These are phyloP conservation scores for Drosophila heteroneura DNA, from an alignment of 2,888 invertebrate species.

Conservation along the genomic window DNA sequence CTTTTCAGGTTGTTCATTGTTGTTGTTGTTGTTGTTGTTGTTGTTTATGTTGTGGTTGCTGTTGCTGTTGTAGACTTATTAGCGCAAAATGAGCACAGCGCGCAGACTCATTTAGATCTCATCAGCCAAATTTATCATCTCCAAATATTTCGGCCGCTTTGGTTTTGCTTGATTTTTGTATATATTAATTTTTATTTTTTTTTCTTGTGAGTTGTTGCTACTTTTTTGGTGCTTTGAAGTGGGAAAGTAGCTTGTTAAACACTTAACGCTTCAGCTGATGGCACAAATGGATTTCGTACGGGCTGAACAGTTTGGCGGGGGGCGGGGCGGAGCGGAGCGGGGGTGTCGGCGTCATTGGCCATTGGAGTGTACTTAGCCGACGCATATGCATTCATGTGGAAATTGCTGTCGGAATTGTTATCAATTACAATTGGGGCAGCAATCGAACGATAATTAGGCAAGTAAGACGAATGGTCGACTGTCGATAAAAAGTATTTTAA, in stretches of 20 bases:
- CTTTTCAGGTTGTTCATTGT: slow-evolving; percentile 11
- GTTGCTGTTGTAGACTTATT: slow-evolving; percentile 57
- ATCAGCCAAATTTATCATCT: slow-evolving; percentile 43
- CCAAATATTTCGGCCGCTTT: slow-evolving; percentile 23
- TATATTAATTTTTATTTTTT: not conserved
- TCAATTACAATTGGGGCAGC: slow-evolving; percentile 12
- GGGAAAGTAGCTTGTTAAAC: slow-evolving; percentile 77
- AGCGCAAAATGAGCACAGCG: slow-evolving; percentile 69
- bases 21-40: slow-evolving; percentile 1
- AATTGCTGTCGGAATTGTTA: slow-evolving; percentile 16
- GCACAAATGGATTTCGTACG: slow-evolving; percentile 47
- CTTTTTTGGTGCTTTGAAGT: slow-evolving; percentile 66
- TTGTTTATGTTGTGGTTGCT: slow-evolving; percentile 5
- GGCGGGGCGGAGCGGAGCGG: not conserved
- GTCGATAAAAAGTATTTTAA: not conserved
- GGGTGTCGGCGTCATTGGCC: slow-evolving; percentile 46
- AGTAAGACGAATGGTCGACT: not conserved
- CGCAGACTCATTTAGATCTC: slow-evolving; percentile 47
- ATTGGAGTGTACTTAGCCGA: slow-evolving; percentile 37
- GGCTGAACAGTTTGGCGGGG: not conserved
- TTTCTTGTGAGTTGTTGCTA: slow-evolving; percentile 36
- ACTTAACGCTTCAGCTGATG: slow-evolving; percentile 68
- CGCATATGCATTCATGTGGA: slow-evolving; percentile 28
- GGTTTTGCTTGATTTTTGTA: slow-evolving; percentile 20
- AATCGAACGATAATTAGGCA: slow-evolving; percentile 3